phyloP scores from a whole-genome alignment of 2,888 invertebrate species.

The Troides aeacus region DNA sequence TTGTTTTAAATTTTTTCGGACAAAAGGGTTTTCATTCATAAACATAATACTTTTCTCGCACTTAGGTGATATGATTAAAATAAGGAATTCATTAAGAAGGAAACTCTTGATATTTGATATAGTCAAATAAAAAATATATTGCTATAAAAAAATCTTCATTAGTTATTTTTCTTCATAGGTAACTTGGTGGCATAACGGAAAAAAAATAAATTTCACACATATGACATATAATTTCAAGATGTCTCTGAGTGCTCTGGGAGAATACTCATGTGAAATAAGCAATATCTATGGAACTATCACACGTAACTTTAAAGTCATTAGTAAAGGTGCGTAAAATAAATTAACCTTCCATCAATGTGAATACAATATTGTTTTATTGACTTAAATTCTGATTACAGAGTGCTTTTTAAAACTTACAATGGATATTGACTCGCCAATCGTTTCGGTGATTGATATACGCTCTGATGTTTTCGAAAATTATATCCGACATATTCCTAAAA shows the following conservation, averaged over 20 bases:
- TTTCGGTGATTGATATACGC: constrained; percentile 36
- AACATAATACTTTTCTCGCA: no score
- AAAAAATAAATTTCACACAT: constrained; percentile 34
- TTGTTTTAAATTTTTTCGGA: no score
- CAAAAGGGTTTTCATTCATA: no score
- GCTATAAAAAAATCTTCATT: neutral
- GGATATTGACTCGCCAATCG: constrained; percentile 42
- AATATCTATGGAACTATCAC: constrained; percentile 48
- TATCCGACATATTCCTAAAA: constrained; percentile 40
- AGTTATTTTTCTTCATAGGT: constrained; percentile 37
- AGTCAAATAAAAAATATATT: neutral
- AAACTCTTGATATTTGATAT: neutral
- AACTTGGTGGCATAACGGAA: constrained; percentile 46
- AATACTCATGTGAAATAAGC: constrained; percentile 49
- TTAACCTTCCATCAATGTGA: neutral
- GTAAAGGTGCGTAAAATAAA: constrained; percentile 38
- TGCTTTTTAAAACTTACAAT: constrained; percentile 45
- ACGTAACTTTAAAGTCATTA: constrained; percentile 44
- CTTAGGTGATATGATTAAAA: no score
- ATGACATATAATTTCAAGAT: constrained; percentile 39
- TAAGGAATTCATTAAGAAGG: no score
- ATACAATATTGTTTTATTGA: neutral
- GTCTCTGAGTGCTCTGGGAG: constrained; percentile 42
- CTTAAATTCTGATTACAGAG: constrained; percentile 39
- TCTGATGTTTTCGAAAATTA: constrained; percentile 36